Evolutionary conservation across 2,888 invertebrate genomes (phyloP), one percentile per base, ranked within the genome.

Genomic region (Melipona bicolor): DNA sequence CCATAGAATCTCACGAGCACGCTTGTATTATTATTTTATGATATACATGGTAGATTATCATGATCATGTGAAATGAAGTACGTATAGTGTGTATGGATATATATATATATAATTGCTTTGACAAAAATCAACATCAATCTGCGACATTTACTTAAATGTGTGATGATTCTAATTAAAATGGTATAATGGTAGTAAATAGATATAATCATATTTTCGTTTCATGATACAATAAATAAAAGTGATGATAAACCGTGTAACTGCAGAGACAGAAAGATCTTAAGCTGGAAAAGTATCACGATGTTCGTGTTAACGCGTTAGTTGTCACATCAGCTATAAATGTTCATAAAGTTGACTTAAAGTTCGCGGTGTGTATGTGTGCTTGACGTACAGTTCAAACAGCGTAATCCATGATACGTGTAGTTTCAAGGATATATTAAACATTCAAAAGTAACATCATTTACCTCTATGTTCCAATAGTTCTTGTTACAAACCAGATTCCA

Each of bases 381-480:
- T 2, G n/a, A 13, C 24, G 15, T 24, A 15, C 24, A 5, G 24
- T 59, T 59, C 24, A 15, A 4, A 24, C 24, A 15, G 59, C 24
- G 24, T 24, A 13, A 59, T 59, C 24, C 15, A 15, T 59, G 15
- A 59, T 24, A 24, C 24, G 13, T 24, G 24, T 59, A 59, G 15
- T 4, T 59, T 59, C 59, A 59, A 59, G 24, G 59, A 59, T 24
- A 15, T 24, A 59, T 5, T 4, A 24, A 32, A 27, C 62, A 11
- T 19, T 6, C 2, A 0, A 61, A 61, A 61, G 27, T 6, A 32
- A 62, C 2, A 2, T 2, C 9, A 19, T 27, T 19, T 62, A 27
- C 9, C 19, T 0, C 17, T 32, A 0, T 11, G 19, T 62, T 0
- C 3, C 4, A 0, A 19, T 11, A 19, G 24, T 19, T 17, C 17